Evolutionary conservation across 1,140 invertebrate species (phyloP).

Genomic region (Vanessa tameamea): DNA sequence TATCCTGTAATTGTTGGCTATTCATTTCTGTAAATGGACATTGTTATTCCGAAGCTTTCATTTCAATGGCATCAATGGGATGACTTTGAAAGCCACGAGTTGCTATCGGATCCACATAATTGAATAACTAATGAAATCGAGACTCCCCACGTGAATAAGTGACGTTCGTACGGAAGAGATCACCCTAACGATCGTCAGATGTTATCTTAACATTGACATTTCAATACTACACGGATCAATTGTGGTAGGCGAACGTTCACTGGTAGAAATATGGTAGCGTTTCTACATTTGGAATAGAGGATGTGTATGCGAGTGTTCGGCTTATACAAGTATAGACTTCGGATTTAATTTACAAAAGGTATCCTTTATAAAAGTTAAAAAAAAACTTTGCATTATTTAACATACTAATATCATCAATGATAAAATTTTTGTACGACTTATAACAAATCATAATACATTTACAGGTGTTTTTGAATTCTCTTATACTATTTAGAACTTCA

Average conservation of each 20-base stretch:
- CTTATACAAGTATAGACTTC: neutral
- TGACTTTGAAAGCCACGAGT: conserved; percentile 52
- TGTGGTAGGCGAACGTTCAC: conserved; percentile 35
- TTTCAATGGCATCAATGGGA: conserved; percentile 53
- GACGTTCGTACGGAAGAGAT: conserved; percentile 50
- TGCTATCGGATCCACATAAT: conserved; percentile 72
- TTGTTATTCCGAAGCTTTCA: conserved; percentile 55
- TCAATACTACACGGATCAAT: conserved; percentile 65
- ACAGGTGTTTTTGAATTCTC: too few species aligned
- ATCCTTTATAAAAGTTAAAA: neutral
- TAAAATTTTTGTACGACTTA: too few species aligned
- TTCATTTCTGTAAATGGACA: conserved; percentile 50
- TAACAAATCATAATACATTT: too few species aligned
- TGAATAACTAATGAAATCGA: conserved; percentile 68
- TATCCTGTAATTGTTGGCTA: conserved; percentile 43
- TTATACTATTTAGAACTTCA: too few species aligned
- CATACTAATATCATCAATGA: too few species aligned
- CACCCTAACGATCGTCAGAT: conserved; percentile 70
- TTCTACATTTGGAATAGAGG: conserved; percentile 21
- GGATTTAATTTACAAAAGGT: neutral
- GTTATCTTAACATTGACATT: conserved; percentile 70
- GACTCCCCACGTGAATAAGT: conserved; percentile 53
- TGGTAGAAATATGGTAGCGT: conserved; percentile 19
- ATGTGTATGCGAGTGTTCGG: neutral
- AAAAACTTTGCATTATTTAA: neutral